A percentile compares a stretch with the other conserved stretches of the same genome.
These are phyloP conservation scores for Cephus runcator DNA, from an alignment of 2,888 invertebrate species.

Conservation along the genomic window DNA sequence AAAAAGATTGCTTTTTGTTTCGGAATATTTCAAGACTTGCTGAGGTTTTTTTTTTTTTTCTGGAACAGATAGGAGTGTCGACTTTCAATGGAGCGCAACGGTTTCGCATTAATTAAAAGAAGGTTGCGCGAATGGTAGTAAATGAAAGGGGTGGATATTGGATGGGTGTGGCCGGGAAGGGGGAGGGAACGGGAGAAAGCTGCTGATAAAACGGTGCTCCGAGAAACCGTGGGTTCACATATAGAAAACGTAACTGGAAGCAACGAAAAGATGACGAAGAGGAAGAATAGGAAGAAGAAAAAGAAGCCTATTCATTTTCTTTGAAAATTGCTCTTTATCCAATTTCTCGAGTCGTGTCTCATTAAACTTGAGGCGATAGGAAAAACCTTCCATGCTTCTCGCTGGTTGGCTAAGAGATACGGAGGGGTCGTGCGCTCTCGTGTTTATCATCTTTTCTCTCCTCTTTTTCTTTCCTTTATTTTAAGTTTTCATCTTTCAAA, in stretches of 20 bases:
- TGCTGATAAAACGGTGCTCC: not conserved
- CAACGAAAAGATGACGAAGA: constrained; percentile 11
- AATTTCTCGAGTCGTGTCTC: constrained; percentile 63
- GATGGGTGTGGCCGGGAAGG: not conserved
- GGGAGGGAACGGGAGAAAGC: not conserved
- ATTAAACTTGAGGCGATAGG: constrained; percentile 54
- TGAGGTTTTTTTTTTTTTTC: not conserved
- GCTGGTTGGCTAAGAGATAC: not conserved
- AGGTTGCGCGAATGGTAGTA: constrained; percentile 3
- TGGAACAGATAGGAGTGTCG: not conserved
- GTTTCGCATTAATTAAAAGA: constrained; percentile 27
- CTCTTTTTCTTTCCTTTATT: not conserved
- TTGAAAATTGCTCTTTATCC: constrained; percentile 63
- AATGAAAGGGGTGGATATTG: constrained; percentile 11
- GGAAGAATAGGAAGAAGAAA: not conserved
- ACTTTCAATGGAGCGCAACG: not conserved
- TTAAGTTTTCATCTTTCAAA: not conserved
- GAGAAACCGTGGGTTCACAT: not conserved
- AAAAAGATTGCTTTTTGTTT: not conserved
- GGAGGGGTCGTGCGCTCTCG: not conserved
- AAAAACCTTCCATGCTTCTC: constrained; percentile 46
- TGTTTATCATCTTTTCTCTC: not conserved
- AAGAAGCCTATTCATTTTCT: constrained; percentile 52
- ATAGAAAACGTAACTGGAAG: constrained; percentile 16
- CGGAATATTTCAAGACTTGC: not conserved